Evolutionary conservation across 2,888 invertebrate genomes (phyloP).

Genomic region (Nyleta sp.): DNA sequence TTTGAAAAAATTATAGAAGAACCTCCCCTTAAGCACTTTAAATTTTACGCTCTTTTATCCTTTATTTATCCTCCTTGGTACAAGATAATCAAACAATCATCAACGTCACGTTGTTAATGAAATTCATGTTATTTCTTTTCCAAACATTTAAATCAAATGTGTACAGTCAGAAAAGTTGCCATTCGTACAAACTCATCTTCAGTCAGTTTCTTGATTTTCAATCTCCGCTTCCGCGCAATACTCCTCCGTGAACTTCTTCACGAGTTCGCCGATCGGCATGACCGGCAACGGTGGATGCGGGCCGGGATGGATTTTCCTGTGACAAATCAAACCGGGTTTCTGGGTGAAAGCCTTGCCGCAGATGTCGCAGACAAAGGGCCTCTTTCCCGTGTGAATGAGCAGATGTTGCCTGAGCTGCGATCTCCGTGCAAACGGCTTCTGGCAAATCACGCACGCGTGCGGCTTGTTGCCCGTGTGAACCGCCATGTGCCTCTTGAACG

Average conservation of each 20-base stretch:
- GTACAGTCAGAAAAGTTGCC: too few species aligned
- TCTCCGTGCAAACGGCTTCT: slow-evolving; percentile 78
- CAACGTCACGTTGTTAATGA: too few species aligned
- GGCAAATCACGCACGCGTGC: slow-evolving; percentile 78
- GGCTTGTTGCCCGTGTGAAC: slow-evolving; percentile 80
- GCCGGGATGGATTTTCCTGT: slow-evolving; percentile 80
- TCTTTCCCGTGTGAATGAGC: slow-evolving; percentile 80
- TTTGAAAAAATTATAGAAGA: too few species aligned
- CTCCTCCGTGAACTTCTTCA: slow-evolving; percentile 78
- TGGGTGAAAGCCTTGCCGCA: slow-evolving; percentile 81
- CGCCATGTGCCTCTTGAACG: slow-evolving; percentile 80
- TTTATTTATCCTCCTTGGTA: too few species aligned
- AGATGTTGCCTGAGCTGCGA: slow-evolving; percentile 80
- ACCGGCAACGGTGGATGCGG: slow-evolving; percentile 79
- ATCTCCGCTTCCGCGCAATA: slow-evolving; percentile 42
- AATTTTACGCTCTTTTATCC: too few species aligned
- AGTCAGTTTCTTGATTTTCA: slow-evolving; percentile 26
- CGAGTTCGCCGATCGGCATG: slow-evolving; percentile 81
- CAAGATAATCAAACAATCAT: too few species aligned
- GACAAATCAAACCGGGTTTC: slow-evolving; percentile 80
- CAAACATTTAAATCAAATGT: too few species aligned
- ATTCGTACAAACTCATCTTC: too few species aligned
- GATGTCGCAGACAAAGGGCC: slow-evolving; percentile 80
- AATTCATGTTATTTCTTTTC: too few species aligned
- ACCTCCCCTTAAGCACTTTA: too few species aligned